Conservation (phyloP, 2,797 vertebrate species). For the Hoplostethus atlanticus region DNA sequence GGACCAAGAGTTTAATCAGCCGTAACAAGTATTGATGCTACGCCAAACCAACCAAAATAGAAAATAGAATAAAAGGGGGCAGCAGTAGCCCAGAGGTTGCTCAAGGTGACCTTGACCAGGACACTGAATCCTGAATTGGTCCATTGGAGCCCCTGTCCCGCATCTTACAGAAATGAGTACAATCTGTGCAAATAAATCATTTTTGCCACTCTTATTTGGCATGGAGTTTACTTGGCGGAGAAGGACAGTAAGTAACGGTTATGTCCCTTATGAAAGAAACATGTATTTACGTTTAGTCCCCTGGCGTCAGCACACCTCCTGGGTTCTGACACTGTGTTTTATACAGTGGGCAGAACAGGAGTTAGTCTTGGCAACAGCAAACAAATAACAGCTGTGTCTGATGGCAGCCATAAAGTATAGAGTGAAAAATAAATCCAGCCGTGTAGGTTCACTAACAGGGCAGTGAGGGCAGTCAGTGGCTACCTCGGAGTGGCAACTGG, state of each 20-base stretch:
- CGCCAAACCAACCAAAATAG: too few relatives aligned
- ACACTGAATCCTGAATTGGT: too few relatives aligned
- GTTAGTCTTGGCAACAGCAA: background rate
- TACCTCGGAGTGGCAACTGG: background rate
- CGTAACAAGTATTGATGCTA: slow-evolving; percentile 1
- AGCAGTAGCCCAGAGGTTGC: too few relatives aligned
- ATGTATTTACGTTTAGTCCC: background rate
- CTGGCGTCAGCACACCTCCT: slow-evolving; percentile 8
- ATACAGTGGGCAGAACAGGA: background rate
- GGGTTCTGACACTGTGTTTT: background rate
- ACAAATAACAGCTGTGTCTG: too few relatives aligned
- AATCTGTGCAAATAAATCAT: slow-evolving; percentile 1
- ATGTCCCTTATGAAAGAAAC: slow-evolving; percentile 1
- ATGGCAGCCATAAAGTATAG: too few relatives aligned
- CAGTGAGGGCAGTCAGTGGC: background rate
- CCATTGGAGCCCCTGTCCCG: background rate
- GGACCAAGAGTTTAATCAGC: slow-evolving; percentile 6
- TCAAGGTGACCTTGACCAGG: too few relatives aligned
- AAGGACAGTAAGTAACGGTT: slow-evolving; percentile 15
- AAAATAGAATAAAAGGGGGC: too few relatives aligned
- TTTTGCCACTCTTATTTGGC: slow-evolving; percentile 1
- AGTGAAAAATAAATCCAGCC: background rate
- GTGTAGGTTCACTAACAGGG: background rate
- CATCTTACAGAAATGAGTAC: background rate
- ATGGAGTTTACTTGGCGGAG: slow-evolving; percentile 9